Percentiles rank a stretch among this genome's conserved stretches.
Evolutionary conservation across 2,113 vertebrate species (phyloP).

Genomic region (Drymodes brunneopygia): DNA sequence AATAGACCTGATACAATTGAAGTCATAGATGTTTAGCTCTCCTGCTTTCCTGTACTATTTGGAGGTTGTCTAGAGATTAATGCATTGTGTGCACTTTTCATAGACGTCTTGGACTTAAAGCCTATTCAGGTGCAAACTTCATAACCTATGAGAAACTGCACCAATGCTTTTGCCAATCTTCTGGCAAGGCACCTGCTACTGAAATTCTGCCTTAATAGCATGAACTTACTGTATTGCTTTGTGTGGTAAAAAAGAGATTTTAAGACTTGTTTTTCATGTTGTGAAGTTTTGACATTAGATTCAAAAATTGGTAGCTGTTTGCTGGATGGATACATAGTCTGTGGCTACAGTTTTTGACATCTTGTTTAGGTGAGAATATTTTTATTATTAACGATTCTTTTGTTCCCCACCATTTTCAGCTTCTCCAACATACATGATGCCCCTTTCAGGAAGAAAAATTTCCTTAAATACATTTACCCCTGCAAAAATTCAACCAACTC

Average conservation of each 20-base stretch:
- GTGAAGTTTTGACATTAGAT: not conserved
- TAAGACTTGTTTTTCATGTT: not conserved
- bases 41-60: not conserved
- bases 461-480: constrained; percentile 85
- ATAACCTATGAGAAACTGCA: not conserved
- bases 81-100: not conserved
- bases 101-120: not conserved
- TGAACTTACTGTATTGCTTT: not conserved
- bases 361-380: not conserved
- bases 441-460: constrained; percentile 74
- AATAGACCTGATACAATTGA: not conserved
- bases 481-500: constrained; percentile 82
- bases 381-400: not conserved
- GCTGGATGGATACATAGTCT: not conserved
- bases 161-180: not conserved
- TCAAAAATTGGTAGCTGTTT: not conserved
- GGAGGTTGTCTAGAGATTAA: not conserved
- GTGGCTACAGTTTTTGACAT: not conserved
- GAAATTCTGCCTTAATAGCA: not conserved
- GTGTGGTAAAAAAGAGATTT: not conserved
- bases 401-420: constrained; percentile 24
- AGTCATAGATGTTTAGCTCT: not conserved
- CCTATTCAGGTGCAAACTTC: not conserved
- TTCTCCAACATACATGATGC: constrained; percentile 50
- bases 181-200: not conserved